Evolutionary conservation across 1,140 invertebrate genomes (phyloP).

Genomic region (Zaprionus kolodkinae): DNA sequence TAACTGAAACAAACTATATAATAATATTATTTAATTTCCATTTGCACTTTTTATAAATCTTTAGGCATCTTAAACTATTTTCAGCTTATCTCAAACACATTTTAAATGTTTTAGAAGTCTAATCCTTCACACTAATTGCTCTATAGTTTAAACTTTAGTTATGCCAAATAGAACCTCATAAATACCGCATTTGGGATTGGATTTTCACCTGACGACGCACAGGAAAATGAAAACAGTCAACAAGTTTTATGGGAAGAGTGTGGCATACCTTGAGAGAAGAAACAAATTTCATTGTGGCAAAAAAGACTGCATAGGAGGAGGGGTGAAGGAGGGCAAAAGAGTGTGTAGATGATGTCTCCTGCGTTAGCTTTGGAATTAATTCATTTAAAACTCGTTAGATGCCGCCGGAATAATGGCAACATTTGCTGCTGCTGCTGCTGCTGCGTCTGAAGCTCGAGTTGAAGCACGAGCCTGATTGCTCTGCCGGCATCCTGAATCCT

Average conservation of each 20-base stretch:
- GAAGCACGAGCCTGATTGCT: slow-evolving; percentile 18
- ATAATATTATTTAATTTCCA: no score
- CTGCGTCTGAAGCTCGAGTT: slow-evolving; percentile 51
- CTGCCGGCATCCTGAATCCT: slow-evolving; percentile 64
- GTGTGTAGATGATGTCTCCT: neutral
- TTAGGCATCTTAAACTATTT: neutral
- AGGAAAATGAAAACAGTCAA: neutral
- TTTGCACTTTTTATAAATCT: neutral
- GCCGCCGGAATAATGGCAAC: slow-evolving; percentile 34
- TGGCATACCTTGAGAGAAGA: neutral
- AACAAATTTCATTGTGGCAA: slow-evolving; percentile 5
- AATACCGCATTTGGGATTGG: neutral
- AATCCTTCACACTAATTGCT: slow-evolving; percentile 1
- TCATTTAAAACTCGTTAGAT: slow-evolving; percentile 80
- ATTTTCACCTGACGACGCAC: neutral
- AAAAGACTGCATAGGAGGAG: neutral
- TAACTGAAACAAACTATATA: no score
- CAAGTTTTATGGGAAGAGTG: neutral
- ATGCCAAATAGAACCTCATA: neutral
- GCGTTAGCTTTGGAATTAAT: slow-evolving; percentile 63
- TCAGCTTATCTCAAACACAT: neutral
- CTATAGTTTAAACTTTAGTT: neutral
- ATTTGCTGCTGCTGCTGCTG: slow-evolving; percentile 51
- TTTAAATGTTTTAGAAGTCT: neutral
- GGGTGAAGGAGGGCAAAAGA: neutral